phyloP scores from a whole-genome alignment of 2,113 vertebrate genomes.

The Pyxicephalus adspersus region DNA sequence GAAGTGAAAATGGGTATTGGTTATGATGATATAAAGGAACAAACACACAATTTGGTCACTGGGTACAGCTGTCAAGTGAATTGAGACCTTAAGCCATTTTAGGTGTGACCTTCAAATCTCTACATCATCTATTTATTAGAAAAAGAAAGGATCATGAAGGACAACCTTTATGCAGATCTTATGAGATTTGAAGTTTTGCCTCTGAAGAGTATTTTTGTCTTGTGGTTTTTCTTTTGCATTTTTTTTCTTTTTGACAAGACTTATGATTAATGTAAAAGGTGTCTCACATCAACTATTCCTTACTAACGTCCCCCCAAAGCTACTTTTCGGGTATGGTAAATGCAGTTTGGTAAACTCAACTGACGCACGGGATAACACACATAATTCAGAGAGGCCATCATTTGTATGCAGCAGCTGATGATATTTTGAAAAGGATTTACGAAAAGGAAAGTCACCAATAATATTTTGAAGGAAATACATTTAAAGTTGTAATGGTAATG shows the following conservation, averaged over 20 bases:
- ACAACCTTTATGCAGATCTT: not conserved
- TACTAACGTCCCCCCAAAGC: no score
- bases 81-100: not conserved
- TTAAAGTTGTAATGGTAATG: no score
- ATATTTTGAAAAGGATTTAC: not conserved
- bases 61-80: constrained; percentile 10
- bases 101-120: constrained; percentile 1
- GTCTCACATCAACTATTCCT: not conserved
- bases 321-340: not conserved
- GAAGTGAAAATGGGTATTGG: not conserved
- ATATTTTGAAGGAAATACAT: not conserved
- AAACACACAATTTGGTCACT: constrained; percentile 21
- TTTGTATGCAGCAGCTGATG: not conserved
- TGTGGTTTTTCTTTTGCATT: constrained; percentile 8
- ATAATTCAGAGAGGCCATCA: not conserved
- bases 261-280: not conserved
- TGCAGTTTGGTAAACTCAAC: not conserved
- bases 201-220: constrained; percentile 26
- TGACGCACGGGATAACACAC: not conserved
- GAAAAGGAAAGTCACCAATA: not conserved
- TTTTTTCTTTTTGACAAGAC: not conserved
- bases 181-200: constrained; percentile 12
- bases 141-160: constrained; percentile 32
- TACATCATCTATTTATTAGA: constrained; percentile 44
- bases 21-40: not conserved